Conservation (phyloP, 1,140 invertebrate genomes). For the Drosophila orena region DNA sequence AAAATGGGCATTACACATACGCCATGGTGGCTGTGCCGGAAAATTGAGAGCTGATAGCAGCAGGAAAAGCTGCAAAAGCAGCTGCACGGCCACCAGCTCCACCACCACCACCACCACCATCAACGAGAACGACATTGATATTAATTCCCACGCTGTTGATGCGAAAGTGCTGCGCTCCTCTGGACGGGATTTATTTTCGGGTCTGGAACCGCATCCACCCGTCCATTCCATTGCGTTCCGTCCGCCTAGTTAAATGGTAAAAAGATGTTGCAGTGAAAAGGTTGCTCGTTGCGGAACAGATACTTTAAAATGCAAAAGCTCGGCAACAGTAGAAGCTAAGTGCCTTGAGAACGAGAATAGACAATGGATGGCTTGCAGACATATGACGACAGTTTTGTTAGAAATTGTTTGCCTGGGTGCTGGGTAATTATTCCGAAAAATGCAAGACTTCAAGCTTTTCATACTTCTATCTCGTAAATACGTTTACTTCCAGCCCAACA, state of each 20-base stretch:
- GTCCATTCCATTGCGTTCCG: neutral
- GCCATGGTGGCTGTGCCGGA: conserved; percentile 70
- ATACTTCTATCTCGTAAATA: neutral
- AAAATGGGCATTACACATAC: conserved; percentile 72
- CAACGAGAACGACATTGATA: conserved; percentile 71
- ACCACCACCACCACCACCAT: conserved; percentile 21
- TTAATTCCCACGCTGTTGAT: conserved; percentile 80
- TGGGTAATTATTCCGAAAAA: neutral
- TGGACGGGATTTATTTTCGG: conserved; percentile 46
- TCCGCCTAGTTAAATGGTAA: conserved; percentile 72
- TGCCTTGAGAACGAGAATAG: conserved; percentile 59
- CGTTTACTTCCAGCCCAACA: neutral
- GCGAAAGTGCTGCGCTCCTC: conserved; percentile 33
- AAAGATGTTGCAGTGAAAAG: conserved; percentile 62
- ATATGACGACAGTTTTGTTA: neutral
- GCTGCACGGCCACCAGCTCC: conserved; percentile 6
- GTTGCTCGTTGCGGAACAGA: neutral
- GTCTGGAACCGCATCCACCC: neutral
- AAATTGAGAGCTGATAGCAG: conserved; percentile 70
- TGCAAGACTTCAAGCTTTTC: neutral
- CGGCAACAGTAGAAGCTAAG: conserved; percentile 54
- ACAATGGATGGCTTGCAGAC: conserved; percentile 53
- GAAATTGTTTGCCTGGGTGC: conserved; percentile 2
- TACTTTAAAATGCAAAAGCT: conserved; percentile 64
- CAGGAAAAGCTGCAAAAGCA: conserved; percentile 33